These are phyloP conservation scores for Phymatocera aterrima DNA, from an alignment of 2,888 invertebrate species.

Conservation along the genomic window DNA sequence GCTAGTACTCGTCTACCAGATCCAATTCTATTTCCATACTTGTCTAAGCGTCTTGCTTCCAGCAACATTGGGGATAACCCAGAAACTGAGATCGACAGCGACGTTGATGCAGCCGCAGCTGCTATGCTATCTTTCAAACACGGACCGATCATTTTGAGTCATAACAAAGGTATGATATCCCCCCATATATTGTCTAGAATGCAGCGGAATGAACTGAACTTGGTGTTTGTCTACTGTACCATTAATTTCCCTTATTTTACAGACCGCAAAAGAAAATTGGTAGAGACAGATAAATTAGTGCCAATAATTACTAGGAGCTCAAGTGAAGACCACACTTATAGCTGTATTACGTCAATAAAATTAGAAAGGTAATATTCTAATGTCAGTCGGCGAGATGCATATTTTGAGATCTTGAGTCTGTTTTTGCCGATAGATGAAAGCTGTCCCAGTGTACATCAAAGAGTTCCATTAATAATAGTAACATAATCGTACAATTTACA, in stretches of 20 bases:
- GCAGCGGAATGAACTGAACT: neutral
- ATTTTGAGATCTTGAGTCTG: neutral
- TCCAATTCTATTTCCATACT: slow-evolving; percentile 89
- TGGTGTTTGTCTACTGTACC: neutral
- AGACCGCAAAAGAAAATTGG: slow-evolving; percentile 69
- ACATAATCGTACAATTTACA: slow-evolving; percentile 46
- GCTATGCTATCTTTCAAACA: slow-evolving; percentile 93
- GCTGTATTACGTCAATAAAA: slow-evolving; percentile 74
- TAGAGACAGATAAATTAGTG: slow-evolving; percentile 69
- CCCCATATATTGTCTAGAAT: neutral
- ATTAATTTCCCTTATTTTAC: slow-evolving; percentile 24
- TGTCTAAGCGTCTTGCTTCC: slow-evolving; percentile 83
- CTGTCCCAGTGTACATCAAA: neutral
- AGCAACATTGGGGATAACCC: slow-evolving; percentile 69
- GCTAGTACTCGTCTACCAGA: slow-evolving; percentile 78
- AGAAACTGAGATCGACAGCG: slow-evolving; percentile 79
- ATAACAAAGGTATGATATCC: slow-evolving; percentile 67
- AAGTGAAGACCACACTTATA: slow-evolving; percentile 96
- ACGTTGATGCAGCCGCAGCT: slow-evolving; percentile 86
- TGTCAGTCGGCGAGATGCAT: neutral
- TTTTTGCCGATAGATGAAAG: neutral
- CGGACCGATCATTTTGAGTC: slow-evolving; percentile 82
- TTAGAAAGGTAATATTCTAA: slow-evolving; percentile 64
- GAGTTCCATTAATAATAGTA: neutral
- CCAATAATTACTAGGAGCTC: slow-evolving; percentile 90